phyloP scores from a whole-genome alignment of 2,888 invertebrate species.

The Rapana venosa region DNA sequence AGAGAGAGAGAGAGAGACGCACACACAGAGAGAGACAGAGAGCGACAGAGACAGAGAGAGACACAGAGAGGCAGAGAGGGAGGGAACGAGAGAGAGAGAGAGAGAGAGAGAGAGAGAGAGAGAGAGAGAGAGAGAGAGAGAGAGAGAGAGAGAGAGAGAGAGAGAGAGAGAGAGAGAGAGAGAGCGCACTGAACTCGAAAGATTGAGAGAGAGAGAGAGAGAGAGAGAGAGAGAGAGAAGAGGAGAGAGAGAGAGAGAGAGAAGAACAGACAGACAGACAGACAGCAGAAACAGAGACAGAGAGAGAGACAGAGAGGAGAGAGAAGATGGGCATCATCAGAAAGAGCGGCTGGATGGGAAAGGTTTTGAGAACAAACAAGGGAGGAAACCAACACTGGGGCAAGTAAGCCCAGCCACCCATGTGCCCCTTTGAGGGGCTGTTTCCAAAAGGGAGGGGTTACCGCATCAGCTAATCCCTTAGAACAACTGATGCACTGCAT shows the following conservation, averaged over 20 bases:
- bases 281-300: neutral
- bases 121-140: constrained; percentile 13
- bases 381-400: no score
- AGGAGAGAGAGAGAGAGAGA: neutral
- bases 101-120: neutral
- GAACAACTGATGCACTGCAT: no score
- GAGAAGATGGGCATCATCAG: neutral
- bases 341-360: no score
- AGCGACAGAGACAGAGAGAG: neutral
- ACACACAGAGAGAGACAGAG: neutral
- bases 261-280: neutral
- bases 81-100: neutral
- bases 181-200: neutral
- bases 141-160: neutral
- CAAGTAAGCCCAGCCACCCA: no score
- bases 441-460: no score
- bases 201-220: neutral
- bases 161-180: neutral
- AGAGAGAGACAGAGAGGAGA: neutral
- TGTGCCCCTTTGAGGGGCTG: no score
- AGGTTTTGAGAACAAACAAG: no score
- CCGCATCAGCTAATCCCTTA: no score
- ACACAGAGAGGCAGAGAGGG: neutral
- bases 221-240: neutral
- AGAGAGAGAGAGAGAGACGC: neutral